These are phyloP conservation scores for Teleopsis dalmanni DNA, from an alignment of 1,140 invertebrate species.

Conservation along the genomic window DNA sequence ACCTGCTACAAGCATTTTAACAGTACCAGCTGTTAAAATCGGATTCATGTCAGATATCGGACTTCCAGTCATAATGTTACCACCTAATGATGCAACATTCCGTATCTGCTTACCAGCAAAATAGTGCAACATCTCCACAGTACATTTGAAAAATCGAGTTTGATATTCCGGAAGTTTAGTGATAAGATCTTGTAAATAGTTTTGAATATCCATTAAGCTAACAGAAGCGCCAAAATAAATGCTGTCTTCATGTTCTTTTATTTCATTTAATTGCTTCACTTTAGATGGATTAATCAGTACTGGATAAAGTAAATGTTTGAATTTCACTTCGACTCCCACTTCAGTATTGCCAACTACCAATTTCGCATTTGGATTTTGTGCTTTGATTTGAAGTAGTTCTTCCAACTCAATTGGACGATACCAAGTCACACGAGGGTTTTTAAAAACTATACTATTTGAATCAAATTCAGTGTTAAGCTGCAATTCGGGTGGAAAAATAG, in stretches of 20 bases:
- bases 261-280: conserved; percentile 60
- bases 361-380: conserved; percentile 64
- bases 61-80: conserved; percentile 91
- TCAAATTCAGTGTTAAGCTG: conserved; percentile 60
- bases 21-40: conserved; percentile 72
- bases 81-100: conserved; percentile 72
- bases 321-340: conserved; percentile 87
- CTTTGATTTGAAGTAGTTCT: conserved; percentile 68
- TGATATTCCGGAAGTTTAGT: conserved; percentile 50
- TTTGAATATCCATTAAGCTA: conserved; percentile 67
- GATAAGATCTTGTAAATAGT: conserved; percentile 54
- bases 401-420: conserved; percentile 64
- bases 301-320: conserved; percentile 77
- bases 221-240: conserved; percentile 71
- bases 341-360: conserved; percentile 95
- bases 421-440: conserved; percentile 67
- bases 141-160: conserved; percentile 65
- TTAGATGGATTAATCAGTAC: conserved; percentile 69
- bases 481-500: conserved; percentile 89
- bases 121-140: conserved; percentile 82
- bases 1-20: conserved; percentile 50
- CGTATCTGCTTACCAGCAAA: conserved; percentile 93
- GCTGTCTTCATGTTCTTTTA: conserved; percentile 50
- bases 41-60: conserved; percentile 95
- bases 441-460: conserved; percentile 58